Conservation (phyloP, 2,113 vertebrate genomes). For the Cricetomys ansorgei region DNA sequence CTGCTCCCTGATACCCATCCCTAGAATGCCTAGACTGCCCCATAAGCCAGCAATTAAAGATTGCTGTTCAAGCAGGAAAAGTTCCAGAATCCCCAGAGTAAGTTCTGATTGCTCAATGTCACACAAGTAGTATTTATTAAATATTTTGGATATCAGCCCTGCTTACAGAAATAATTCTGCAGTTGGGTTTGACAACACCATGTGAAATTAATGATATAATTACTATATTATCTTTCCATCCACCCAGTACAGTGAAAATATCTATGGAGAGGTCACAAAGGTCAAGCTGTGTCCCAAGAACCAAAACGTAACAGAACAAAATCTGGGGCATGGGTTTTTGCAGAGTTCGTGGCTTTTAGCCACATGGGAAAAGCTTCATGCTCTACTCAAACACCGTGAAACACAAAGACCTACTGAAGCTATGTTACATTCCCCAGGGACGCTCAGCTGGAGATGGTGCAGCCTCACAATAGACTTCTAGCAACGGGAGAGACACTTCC, state of each 20-base stretch:
- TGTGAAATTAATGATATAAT: constrained; percentile 7
- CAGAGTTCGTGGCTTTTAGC: not conserved
- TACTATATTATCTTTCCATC: not conserved
- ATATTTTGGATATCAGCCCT: not conserved
- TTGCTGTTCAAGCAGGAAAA: not conserved
- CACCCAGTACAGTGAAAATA: not conserved
- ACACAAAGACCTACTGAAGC: not conserved
- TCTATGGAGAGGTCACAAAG: not conserved
- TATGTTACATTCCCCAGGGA: not conserved
- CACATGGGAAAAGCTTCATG: not conserved
- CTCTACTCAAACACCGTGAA: not conserved
- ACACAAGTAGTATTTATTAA: not conserved
- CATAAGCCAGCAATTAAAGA: not conserved
- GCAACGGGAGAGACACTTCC: not conserved
- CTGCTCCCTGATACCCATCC: not conserved
- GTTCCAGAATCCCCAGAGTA: not conserved
- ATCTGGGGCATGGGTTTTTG: not conserved
- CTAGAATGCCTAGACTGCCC: not conserved
- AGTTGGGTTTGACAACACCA: not conserved
- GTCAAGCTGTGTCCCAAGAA: not conserved
- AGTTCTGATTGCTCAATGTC: not conserved
- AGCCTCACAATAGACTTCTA: not conserved
- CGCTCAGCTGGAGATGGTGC: not conserved
- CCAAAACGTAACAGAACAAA: not conserved
- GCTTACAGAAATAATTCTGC: not conserved